phyloP scores from a whole-genome alignment of 1,140 invertebrate genomes.

The Asobara japonica region DNA sequence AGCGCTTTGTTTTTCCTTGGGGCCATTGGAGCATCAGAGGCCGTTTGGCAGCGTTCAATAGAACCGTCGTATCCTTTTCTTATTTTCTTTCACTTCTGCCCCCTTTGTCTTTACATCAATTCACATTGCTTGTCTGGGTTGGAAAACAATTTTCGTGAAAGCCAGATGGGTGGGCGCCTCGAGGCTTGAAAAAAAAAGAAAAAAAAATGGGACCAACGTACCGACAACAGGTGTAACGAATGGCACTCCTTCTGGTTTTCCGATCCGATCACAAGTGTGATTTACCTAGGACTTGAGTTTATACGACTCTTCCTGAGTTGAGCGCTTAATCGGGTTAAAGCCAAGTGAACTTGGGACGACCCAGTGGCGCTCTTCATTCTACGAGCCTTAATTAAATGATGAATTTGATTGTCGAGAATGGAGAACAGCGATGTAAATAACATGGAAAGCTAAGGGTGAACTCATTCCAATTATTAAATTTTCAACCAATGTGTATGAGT shows the following conservation, averaged over 20 bases:
- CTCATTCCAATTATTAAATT: background rate
- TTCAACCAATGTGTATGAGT: background rate
- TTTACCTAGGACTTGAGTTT: constrained; percentile 22
- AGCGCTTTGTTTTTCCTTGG: background rate
- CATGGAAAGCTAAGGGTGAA: constrained; percentile 18
- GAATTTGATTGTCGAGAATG: constrained; percentile 32
- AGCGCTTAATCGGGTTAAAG: constrained; percentile 26
- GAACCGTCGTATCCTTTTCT: constrained; percentile 7
- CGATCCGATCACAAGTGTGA: constrained; percentile 31
- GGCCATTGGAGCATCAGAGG: background rate
- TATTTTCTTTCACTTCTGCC: background rate
- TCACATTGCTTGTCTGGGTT: constrained; percentile 14
- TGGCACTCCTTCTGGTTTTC: constrained; percentile 4
- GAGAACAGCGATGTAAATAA: constrained; percentile 23
- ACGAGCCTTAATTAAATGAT: constrained; percentile 3
- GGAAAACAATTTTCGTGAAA: constrained; percentile 37
- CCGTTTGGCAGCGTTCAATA: constrained; percentile 1
- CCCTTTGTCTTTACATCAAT: constrained; percentile 16
- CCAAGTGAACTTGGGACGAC: constrained; percentile 26
- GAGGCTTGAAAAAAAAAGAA: background rate
- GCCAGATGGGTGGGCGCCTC: constrained; percentile 13
- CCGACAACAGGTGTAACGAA: constrained; percentile 38
- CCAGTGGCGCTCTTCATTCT: background rate
- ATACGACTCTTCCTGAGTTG: background rate
- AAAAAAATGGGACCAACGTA: background rate